Conservation (phyloP, 2,113 vertebrate genomes). For the Apeltes quadracus region DNA sequence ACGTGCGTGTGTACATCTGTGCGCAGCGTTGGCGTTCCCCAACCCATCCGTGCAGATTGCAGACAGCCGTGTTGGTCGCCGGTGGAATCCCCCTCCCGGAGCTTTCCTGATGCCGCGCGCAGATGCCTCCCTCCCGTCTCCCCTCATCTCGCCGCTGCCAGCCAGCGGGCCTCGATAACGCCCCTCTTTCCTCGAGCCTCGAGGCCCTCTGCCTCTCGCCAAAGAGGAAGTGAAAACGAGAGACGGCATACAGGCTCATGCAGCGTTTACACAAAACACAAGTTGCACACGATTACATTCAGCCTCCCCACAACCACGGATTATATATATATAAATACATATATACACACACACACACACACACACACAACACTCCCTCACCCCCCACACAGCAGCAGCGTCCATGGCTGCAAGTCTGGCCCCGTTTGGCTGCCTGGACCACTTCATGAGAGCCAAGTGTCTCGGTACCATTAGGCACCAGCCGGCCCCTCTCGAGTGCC, state of each 20-base stretch:
- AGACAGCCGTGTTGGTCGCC: slow-evolving; percentile 42
- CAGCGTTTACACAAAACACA: too few species aligned
- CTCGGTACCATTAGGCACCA: slow-evolving; percentile 58
- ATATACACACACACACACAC: too few species aligned
- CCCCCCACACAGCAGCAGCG: neutral
- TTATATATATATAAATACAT: too few species aligned
- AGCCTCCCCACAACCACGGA: too few species aligned
- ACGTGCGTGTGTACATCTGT: slow-evolving; percentile 46
- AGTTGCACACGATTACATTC: too few species aligned
- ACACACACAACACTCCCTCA: too few species aligned
- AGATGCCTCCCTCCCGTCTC: slow-evolving; percentile 60
- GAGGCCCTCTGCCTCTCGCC: slow-evolving; percentile 47
- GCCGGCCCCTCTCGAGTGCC: slow-evolving; percentile 47
- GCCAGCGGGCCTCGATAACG: slow-evolving; percentile 27
- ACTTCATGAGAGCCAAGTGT: slow-evolving; percentile 50
- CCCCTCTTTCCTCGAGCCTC: slow-evolving; percentile 42
- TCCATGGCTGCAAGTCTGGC: slow-evolving; percentile 43
- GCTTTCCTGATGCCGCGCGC: slow-evolving; percentile 64
- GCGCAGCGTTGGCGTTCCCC: slow-evolving; percentile 42
- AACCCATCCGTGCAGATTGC: slow-evolving; percentile 32
- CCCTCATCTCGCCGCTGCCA: slow-evolving; percentile 43
- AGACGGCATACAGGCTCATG: too few species aligned
- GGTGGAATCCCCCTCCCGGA: slow-evolving; percentile 71
- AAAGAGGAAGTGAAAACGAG: slow-evolving; percentile 41
- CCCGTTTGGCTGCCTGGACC: slow-evolving; percentile 46